Conservation (phyloP, 2,888 invertebrate species). For the Seladonia tumulorum region DNA sequence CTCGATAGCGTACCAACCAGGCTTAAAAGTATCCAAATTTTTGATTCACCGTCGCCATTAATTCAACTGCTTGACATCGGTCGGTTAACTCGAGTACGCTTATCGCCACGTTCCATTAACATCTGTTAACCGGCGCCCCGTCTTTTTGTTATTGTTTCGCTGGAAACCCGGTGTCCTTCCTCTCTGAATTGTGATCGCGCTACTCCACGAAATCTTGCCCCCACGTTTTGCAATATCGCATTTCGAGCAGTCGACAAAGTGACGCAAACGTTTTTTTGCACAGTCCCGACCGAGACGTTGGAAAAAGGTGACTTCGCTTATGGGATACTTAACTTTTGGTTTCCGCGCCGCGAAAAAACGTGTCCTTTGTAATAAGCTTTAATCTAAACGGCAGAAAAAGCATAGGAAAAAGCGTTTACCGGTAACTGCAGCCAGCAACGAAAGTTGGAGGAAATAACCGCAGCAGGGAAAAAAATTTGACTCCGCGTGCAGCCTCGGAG, state of each 20-base stretch:
- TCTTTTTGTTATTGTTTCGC: neutral
- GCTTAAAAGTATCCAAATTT: neutral
- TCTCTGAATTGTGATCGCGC: neutral
- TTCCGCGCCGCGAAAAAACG: conserved; percentile 9
- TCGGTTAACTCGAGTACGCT: neutral
- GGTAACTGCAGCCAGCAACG: neutral
- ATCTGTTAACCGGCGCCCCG: neutral
- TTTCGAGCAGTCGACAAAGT: no score
- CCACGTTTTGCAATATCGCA: no score
- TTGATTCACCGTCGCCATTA: neutral
- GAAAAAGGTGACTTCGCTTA: conserved; percentile 70
- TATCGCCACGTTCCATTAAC: neutral
- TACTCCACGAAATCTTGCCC: no score
- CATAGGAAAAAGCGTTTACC: conserved; percentile 20
- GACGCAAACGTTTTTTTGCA: neutral
- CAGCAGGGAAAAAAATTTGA: conserved; percentile 35
- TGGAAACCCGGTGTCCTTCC: neutral
- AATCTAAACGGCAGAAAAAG: conserved; percentile 42
- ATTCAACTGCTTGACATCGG: neutral
- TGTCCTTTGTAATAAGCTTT: conserved; percentile 22
- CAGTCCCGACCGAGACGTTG: neutral
- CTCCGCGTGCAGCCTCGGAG: conserved; percentile 29
- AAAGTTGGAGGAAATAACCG: neutral
- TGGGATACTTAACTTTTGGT: conserved; percentile 51
- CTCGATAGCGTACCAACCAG: neutral